phyloP scores from a whole-genome alignment of 37 sponge, comb jelly and placozoan genomes.

The Bolinopsis microptera region DNA sequence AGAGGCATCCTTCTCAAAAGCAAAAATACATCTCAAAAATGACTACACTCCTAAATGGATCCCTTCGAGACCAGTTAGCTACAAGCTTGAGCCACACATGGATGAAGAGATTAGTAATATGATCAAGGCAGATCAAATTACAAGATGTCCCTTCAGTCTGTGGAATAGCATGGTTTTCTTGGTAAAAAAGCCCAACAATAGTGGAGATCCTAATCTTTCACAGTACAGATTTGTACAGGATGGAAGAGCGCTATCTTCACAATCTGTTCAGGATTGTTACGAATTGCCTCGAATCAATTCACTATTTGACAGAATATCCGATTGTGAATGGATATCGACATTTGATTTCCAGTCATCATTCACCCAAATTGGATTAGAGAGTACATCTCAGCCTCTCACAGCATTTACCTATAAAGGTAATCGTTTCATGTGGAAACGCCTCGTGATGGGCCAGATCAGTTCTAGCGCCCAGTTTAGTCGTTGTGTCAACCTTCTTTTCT shows the following conservation, averaged over 20 bases:
- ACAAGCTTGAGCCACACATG: conserved; percentile 12
- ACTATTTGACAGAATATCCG: neutral
- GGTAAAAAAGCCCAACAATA: neutral
- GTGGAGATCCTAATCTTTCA: no score
- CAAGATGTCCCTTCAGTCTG: neutral
- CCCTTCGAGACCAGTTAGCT: neutral
- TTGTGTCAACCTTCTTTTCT: neutral
- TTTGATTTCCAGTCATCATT: neutral
- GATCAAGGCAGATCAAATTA: conserved; percentile 22
- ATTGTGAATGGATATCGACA: neutral
- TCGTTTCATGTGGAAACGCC: neutral
- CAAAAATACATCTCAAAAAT: neutral
- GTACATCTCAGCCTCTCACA: neutral
- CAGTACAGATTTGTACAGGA: conserved; percentile 49
- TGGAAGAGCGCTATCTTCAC: neutral
- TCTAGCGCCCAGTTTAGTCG: conserved; percentile 1
- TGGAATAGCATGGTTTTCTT: neutral
- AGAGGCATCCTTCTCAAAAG: neutral
- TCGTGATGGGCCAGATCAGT: neutral
- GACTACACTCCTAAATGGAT: neutral
- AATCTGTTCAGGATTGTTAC: neutral
- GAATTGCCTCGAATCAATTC: neutral
- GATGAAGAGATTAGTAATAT: conserved; percentile 3
- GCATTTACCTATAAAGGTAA: neutral
- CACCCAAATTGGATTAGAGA: neutral